Conservation (phyloP, 2,113 vertebrate genomes). For the Micromys minutus region DNA sequence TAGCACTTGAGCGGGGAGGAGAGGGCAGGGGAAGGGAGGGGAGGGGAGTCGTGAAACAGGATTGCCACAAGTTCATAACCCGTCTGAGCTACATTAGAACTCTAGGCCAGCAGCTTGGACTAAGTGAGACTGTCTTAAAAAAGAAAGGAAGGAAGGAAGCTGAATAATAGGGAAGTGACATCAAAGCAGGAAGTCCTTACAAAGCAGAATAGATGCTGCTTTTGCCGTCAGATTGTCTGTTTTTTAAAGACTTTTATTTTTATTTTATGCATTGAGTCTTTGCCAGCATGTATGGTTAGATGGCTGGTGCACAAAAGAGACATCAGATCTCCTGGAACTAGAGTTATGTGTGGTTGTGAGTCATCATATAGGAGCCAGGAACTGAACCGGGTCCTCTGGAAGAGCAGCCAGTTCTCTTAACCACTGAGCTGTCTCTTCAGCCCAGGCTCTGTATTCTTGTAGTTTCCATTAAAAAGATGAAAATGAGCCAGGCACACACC, state of each 20-base stretch:
- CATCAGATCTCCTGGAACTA: not conserved
- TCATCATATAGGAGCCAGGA: not conserved
- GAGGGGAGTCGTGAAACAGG: not conserved
- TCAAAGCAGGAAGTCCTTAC: slow-evolving; percentile 31
- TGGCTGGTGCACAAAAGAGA: not conserved
- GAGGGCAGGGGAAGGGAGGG: not conserved
- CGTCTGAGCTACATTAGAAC: not conserved
- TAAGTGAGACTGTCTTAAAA: not conserved
- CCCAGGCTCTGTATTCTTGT: not conserved
- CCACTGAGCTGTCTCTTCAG: not conserved
- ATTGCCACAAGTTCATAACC: not conserved
- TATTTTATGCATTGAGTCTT: not conserved
- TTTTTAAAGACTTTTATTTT: not conserved
- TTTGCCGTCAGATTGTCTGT: not conserved
- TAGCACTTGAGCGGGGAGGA: not conserved
- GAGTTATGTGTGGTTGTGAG: not conserved
- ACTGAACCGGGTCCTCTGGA: not conserved
- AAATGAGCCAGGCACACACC: not conserved
- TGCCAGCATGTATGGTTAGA: not conserved
- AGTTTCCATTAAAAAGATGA: slow-evolving; percentile 3
- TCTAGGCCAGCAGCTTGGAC: not conserved
- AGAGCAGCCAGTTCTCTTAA: not conserved
- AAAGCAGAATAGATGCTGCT: not conserved
- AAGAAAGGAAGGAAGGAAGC: slow-evolving; percentile 48
- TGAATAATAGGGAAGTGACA: slow-evolving; percentile 63